phyloP scores from a whole-genome alignment of 2,888 invertebrate species.

The Stenolophus ochropezus region DNA sequence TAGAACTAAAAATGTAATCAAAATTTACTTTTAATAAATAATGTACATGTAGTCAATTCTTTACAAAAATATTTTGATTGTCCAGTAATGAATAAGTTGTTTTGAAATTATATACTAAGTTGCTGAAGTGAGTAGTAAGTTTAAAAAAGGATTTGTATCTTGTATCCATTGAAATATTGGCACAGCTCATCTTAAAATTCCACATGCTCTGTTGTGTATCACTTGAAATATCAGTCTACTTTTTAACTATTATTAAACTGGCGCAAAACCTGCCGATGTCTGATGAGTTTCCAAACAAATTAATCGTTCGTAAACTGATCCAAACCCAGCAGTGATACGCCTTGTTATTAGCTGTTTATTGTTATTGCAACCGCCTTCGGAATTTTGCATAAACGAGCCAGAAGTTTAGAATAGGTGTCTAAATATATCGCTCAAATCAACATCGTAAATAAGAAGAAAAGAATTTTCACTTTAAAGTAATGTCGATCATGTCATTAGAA shows the following conservation, averaged over 20 bases:
- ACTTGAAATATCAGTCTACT: constrained; percentile 8
- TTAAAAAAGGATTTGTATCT: background rate
- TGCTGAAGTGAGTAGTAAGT: background rate
- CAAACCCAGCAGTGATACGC: background rate
- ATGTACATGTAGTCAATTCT: no score
- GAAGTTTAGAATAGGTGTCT: constrained; percentile 55
- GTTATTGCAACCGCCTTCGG: constrained; percentile 53
- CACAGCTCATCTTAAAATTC: constrained; percentile 8
- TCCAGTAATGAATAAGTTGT: background rate
- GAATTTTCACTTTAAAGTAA: constrained; percentile 43
- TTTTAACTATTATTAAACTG: constrained; percentile 17
- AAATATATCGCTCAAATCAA: constrained; percentile 54
- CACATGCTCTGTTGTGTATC: constrained; percentile 7
- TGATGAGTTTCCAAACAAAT: background rate
- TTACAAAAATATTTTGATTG: no score
- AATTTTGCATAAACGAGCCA: constrained; percentile 55
- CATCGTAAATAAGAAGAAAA: constrained; percentile 52
- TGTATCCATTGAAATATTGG: constrained; percentile 8
- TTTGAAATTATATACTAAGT: background rate
- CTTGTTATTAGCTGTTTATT: constrained; percentile 40
- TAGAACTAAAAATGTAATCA: no score
- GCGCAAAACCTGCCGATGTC: constrained; percentile 7
- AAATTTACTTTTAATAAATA: no score
- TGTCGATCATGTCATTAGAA: background rate
- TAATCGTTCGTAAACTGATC: constrained; percentile 9